These are phyloP conservation scores for Clepsis dumicolana DNA, from an alignment of 2,888 invertebrate species.

Conservation along the genomic window DNA sequence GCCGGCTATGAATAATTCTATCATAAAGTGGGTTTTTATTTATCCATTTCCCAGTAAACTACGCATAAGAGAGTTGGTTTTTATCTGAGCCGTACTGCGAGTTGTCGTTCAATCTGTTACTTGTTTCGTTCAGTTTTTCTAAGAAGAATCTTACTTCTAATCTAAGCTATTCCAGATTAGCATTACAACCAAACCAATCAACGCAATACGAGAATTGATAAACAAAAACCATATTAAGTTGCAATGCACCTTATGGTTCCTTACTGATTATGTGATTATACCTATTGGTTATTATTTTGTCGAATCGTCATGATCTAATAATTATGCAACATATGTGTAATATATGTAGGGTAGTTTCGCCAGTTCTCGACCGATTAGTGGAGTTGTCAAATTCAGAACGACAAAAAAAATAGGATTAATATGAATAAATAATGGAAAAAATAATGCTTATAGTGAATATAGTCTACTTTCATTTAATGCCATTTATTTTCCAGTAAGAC, in stretches of 20 bases:
- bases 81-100: not conserved
- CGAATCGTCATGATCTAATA: not conserved
- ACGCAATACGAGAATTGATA: not conserved
- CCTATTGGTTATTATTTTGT: not conserved
- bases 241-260: not conserved
- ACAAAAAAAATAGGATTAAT: too few relatives aligned
- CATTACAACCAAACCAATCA: too few relatives aligned
- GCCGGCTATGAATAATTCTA: constrained; percentile 25
- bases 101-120: not conserved
- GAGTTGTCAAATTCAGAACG: too few relatives aligned
- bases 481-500: too few relatives aligned
- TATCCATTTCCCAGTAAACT: not conserved
- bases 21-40: not conserved
- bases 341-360: too few relatives aligned
- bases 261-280: too few relatives aligned
- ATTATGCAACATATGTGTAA: not conserved
- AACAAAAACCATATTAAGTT: not conserved
- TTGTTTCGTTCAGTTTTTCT: not conserved
- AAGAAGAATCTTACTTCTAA: not conserved
- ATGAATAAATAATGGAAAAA: too few relatives aligned
- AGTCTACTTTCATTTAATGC: too few relatives aligned
- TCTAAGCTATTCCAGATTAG: not conserved
- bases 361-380: too few relatives aligned
- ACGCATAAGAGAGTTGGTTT: not conserved
- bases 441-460: too few relatives aligned